phyloP scores from a whole-genome alignment of 2,113 vertebrate species.

The Cranoglanis bouderius region DNA sequence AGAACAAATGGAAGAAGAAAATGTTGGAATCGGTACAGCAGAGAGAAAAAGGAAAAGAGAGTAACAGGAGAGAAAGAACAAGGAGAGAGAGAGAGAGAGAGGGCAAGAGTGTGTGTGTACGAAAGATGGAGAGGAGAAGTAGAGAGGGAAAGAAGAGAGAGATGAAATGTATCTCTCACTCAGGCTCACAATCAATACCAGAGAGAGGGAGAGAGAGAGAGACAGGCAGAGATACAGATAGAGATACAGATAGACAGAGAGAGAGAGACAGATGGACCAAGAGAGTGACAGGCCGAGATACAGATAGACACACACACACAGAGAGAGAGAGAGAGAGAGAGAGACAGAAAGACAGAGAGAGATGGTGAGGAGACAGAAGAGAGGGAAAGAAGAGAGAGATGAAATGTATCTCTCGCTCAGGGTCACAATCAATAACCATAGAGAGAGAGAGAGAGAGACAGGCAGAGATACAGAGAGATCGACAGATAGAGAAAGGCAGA shows the following conservation, averaged over 20 bases:
- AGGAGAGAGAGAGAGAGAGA: not conserved
- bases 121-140: not conserved
- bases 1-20: not conserved
- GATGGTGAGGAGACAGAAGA: not conserved
- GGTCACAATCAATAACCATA: not conserved
- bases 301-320: too few species aligned
- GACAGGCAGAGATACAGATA: not conserved
- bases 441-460: not conserved
- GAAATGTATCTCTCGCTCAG: not conserved
- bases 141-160: not conserved
- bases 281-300: not conserved
- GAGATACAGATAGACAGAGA: too few species aligned
- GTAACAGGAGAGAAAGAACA: not conserved
- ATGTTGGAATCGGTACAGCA: not conserved
- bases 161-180: not conserved
- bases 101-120: not conserved
- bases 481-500: not conserved
- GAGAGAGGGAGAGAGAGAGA: not conserved
- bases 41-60: not conserved
- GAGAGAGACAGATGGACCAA: not conserved
- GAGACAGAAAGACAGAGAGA: not conserved
- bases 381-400: not conserved
- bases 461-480: not conserved
- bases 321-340: not conserved
- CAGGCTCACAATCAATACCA: not conserved